Conservation (phyloP, 2,113 vertebrate species). For the Empidonax traillii region DNA sequence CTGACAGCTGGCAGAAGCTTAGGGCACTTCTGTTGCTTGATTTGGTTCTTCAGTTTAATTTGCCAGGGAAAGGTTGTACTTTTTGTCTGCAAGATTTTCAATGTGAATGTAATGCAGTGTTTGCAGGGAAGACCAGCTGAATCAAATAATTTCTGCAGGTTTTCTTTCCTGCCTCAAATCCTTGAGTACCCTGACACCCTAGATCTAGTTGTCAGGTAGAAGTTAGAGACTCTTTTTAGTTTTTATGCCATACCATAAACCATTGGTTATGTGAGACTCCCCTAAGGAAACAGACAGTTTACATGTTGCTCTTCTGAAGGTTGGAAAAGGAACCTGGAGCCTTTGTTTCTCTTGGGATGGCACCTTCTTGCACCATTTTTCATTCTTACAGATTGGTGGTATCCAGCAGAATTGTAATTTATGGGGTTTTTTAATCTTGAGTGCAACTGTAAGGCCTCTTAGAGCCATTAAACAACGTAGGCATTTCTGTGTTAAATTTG, state of each 20-base stretch:
- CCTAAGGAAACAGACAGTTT: not conserved
- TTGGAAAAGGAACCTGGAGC: not conserved
- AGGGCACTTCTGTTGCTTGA: not conserved
- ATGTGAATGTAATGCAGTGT: not conserved
- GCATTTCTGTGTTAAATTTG: not conserved
- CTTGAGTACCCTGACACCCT: not conserved
- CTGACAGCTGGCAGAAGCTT: not conserved
- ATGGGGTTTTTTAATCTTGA: not conserved
- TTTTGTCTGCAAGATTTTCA: not conserved
- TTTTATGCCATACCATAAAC: not conserved
- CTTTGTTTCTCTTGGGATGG: not conserved
- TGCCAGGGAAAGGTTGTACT: not conserved
- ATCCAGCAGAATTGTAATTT: not conserved
- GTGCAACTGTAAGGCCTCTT: not conserved
- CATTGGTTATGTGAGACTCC: rapidly evolving
- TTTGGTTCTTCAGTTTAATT: not conserved
- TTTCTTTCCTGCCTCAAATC: not conserved
- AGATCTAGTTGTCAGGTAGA: not conserved
- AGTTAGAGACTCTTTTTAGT: not conserved
- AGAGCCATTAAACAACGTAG: not conserved
- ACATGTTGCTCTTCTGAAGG: not conserved
- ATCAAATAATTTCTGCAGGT: not conserved
- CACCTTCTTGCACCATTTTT: not conserved
- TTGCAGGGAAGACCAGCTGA: not conserved
- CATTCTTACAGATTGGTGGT: not conserved